phyloP scores from a whole-genome alignment of 2,888 invertebrate genomes.

The Pollenia griseotomentosa region DNA sequence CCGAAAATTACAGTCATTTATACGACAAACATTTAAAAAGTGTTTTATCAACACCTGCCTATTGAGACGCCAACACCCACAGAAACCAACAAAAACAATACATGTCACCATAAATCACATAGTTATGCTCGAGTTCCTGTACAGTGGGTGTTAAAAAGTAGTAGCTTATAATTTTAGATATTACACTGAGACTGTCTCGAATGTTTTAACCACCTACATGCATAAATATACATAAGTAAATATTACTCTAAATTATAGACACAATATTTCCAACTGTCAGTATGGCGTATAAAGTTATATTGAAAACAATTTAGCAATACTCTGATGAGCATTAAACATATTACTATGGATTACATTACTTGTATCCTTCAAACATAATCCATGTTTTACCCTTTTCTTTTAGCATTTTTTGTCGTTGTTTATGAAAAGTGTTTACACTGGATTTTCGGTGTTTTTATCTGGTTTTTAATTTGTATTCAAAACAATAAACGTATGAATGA shows the following conservation, averaged over 20 bases:
- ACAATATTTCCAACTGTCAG: too few species aligned
- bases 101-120: conserved; percentile 18
- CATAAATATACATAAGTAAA: too few species aligned
- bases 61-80: not conserved
- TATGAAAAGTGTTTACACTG: not conserved
- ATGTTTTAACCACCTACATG: too few species aligned
- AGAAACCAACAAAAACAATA: not conserved
- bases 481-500: not conserved
- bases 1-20: not conserved
- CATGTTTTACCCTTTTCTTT: not conserved
- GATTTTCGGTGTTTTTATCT: not conserved
- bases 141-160: not conserved
- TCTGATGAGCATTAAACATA: too few species aligned
- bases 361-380: not conserved
- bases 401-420: not conserved
- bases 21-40: not conserved
- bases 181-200: too few species aligned
- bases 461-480: not conserved
- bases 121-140: not conserved
- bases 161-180: too few species aligned
- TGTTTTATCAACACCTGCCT: conserved; percentile 18
- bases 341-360: too few species aligned
- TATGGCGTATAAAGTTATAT: too few species aligned
- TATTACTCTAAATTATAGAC: too few species aligned
- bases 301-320: too few species aligned